Percentiles rank a stretch among this genome's conserved stretches.
Conservation (phyloP, 2,113 vertebrate genomes). For the Eira barbara region DNA sequence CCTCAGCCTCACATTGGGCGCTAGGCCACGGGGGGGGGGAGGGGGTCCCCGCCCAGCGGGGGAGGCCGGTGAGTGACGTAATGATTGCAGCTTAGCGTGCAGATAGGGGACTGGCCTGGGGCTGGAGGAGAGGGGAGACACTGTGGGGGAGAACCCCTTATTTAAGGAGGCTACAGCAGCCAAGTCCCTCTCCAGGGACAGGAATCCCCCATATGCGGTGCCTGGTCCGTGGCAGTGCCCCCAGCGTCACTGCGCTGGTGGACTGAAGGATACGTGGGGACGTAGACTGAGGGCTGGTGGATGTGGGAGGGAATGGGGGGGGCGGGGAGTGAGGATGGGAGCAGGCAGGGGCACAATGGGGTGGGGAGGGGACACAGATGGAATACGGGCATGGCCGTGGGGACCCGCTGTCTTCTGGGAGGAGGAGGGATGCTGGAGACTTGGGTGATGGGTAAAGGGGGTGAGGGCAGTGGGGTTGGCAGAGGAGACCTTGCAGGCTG, state of each 20-base stretch:
- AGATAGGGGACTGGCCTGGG: background rate
- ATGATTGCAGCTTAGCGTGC: rapidly evolving
- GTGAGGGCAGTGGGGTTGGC: background rate
- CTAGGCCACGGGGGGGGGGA: background rate
- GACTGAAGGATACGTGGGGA: background rate
- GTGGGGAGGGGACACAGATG: background rate
- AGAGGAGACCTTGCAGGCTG: background rate
- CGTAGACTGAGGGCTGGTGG: background rate
- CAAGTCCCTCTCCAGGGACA: background rate
- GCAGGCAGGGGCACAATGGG: background rate
- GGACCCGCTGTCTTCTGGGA: background rate
- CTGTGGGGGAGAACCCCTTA: rapidly evolving
- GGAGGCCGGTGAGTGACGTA: rapidly evolving
- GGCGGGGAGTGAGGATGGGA: background rate
- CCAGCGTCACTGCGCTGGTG: background rate
- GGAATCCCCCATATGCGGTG: rapidly evolving
- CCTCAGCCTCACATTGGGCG: rapidly evolving
- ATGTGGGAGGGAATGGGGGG: too few species aligned
- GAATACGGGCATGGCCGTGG: rapidly evolving
- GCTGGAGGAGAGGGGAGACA: background rate
- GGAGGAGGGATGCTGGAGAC: background rate
- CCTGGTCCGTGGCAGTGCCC: background rate
- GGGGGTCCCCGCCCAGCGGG: rapidly evolving
- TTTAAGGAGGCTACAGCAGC: background rate
- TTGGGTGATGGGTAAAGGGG: background rate